phyloP scores from a whole-genome alignment of 2,797 vertebrate species.

The Menidia menidia region DNA sequence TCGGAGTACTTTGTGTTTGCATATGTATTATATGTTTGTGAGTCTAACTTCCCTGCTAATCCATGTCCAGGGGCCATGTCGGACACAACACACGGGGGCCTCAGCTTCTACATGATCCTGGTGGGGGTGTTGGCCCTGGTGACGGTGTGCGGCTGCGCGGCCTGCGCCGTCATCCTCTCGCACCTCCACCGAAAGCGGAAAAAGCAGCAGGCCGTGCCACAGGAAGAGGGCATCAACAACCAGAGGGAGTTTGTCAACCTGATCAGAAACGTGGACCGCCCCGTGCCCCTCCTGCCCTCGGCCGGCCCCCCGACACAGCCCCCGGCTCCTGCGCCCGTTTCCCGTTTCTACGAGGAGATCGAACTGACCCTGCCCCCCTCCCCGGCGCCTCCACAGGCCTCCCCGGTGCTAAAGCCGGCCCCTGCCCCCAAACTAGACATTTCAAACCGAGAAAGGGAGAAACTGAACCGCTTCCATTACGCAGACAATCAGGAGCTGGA shows the following conservation, averaged over 20 bases:
- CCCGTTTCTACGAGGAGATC: slow-evolving; percentile 81
- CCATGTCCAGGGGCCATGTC: slow-evolving; percentile 75
- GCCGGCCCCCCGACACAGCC: slow-evolving; percentile 33
- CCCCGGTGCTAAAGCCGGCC: slow-evolving; percentile 74
- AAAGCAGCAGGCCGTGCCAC: slow-evolving; percentile 72
- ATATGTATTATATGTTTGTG: not conserved
- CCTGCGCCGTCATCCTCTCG: slow-evolving; percentile 76
- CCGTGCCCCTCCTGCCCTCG: slow-evolving; percentile 51
- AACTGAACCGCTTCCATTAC: slow-evolving; percentile 83
- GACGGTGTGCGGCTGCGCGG: slow-evolving; percentile 66
- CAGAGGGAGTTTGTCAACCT: slow-evolving; percentile 84
- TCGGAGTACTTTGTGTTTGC: not conserved
- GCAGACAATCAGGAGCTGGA: slow-evolving; percentile 80
- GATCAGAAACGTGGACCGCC: slow-evolving; percentile 83
- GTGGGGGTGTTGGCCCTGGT: slow-evolving; percentile 75
- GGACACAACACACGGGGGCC: slow-evolving; percentile 56
- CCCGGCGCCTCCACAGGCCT: slow-evolving; percentile 67
- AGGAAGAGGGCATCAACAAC: slow-evolving; percentile 84
- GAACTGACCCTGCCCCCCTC: slow-evolving; percentile 79
- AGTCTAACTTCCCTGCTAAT: not conserved
- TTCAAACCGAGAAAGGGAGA: slow-evolving; percentile 86
- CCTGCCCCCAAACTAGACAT: slow-evolving; percentile 83
- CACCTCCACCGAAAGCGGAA: slow-evolving; percentile 77
- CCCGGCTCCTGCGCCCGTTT: slow-evolving; percentile 31
- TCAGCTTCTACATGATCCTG: slow-evolving; percentile 80